Conservation (phyloP, 2,113 vertebrate genomes). For the Paradoxurus hermaphroditus region DNA sequence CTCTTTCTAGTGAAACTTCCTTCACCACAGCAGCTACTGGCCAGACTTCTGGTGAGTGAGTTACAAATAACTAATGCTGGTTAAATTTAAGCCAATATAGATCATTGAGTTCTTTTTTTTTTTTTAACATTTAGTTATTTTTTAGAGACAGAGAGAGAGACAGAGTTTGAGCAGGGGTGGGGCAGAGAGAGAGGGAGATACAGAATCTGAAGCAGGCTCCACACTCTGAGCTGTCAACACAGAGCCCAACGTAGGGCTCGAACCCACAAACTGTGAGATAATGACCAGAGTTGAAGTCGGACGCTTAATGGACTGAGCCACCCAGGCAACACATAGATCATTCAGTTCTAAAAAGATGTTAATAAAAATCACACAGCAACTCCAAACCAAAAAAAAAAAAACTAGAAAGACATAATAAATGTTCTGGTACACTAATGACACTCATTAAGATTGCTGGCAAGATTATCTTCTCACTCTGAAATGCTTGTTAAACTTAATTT, state of each 20-base stretch:
- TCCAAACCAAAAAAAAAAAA: conserved; percentile 20
- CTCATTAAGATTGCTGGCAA: not conserved
- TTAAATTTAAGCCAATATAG: not conserved
- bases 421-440: not conserved
- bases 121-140: no score
- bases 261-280: no score
- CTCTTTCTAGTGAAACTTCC: conserved; percentile 75
- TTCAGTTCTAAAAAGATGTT: not conserved
- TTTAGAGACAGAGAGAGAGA: no score
- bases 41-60: conserved; percentile 74
- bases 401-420: not conserved
- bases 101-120: not conserved
- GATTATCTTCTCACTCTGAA: not conserved
- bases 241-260: no score
- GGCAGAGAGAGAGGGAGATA: no score
- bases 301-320: no score
- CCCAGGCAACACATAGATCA: not conserved
- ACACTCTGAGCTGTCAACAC: no score
- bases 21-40: conserved; percentile 72
- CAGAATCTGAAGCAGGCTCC: no score
- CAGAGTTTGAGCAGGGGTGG: no score
- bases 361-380: not conserved
- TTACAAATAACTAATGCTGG: not conserved
- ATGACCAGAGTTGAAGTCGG: no score
- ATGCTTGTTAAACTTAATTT: not conserved